A percentile compares a stretch with the other conserved stretches of the same genome.
These are phyloP conservation scores for Litoditis marina DNA, from an alignment of 2,888 invertebrate genomes.

Conservation along the genomic window DNA sequence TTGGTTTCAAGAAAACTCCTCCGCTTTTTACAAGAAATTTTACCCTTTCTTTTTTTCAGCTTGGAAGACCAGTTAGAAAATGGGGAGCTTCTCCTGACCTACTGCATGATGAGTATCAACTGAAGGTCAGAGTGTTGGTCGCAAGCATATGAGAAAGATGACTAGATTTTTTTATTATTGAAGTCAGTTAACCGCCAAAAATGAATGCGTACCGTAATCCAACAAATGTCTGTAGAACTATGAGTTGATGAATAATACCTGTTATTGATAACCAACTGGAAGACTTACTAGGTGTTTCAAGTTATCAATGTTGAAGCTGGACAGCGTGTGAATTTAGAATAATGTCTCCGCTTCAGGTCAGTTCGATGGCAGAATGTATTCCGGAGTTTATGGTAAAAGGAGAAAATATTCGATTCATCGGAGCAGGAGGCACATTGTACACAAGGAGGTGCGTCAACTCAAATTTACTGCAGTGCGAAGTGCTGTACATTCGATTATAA, in stretches of 20 bases:
- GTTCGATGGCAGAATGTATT: slow-evolving; percentile 15
- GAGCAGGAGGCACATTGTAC: slow-evolving; percentile 26
- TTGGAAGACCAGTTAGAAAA: slow-evolving; percentile 3
- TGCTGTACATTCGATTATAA: slow-evolving; percentile 11
- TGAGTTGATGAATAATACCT: neutral
- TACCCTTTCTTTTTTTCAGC: neutral
- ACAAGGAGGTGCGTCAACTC: neutral
- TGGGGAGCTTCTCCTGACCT: slow-evolving; percentile 3
- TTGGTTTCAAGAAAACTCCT: too few relatives aligned
- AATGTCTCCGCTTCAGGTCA: slow-evolving; percentile 13
- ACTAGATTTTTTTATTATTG: neutral
- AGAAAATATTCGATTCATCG: slow-evolving; percentile 27
- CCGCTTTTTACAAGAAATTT: neutral
- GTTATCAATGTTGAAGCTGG: neutral
- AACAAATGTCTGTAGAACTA: neutral
- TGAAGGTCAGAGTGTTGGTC: too few relatives aligned
- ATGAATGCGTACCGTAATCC: too few relatives aligned
- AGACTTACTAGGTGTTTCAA: too few relatives aligned
- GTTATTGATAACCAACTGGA: too few relatives aligned
- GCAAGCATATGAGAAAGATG: too few relatives aligned
- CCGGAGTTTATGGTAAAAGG: slow-evolving; percentile 25
- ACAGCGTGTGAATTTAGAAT: neutral
- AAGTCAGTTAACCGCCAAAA: too few relatives aligned
- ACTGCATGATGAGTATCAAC: slow-evolving; percentile 4
- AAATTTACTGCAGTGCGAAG: neutral